Evolutionary conservation across 1,140 invertebrate species (phyloP), one percentile per base, ranked within the genome.

Genomic region (Drosophila sulfurigaster): DNA sequence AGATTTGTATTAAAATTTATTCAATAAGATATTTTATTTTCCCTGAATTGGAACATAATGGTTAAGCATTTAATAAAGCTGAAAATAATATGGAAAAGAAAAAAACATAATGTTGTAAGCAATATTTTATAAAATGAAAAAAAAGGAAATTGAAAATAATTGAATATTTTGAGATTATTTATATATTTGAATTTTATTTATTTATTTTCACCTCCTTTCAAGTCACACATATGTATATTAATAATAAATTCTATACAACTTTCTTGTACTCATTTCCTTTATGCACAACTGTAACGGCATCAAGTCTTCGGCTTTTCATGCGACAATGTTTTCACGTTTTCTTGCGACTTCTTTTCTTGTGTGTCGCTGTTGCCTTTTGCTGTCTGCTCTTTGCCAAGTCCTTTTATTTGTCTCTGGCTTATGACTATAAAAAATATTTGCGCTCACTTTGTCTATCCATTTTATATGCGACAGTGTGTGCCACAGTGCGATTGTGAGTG

Each of bases 361-460:
- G 20, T 52, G 15, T 52, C 30, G 11, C 10, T 56, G 1, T 56
- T 38, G 16, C 35, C 35, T 30, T 28, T 52, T 28, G 28, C 30
- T 2, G 20, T 13, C 56, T 25, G 11, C 41, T 45, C 41, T 25
- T 25, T 66, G 32, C 25, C 30, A 56, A 6, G 32, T 30, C 46
- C 32, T 35, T 41, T 43, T 59, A 41, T 66, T 83, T 79, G 45
- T 56, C 60, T 59, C n/a, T 38, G 62, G 52, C 62, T 73, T 78
- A 65, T 56, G 81, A 75, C 41, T 58, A 78, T 74, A 70, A 67
- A 77, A 70, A 64, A 81, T 75, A 75, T 60, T 57, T 70, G 52
- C 43, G 35, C 60, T 54, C 20, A 79, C 32, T 62, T 70, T 54
- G 54, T 32, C 58, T 59, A 74, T 70, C 35, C 62, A 62, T 62